A percentile compares a stretch with the other conserved stretches of the same genome.
Evolutionary conservation across 2,797 vertebrate species (phyloP).

Genomic region (Bradypus variegatus): DNA sequence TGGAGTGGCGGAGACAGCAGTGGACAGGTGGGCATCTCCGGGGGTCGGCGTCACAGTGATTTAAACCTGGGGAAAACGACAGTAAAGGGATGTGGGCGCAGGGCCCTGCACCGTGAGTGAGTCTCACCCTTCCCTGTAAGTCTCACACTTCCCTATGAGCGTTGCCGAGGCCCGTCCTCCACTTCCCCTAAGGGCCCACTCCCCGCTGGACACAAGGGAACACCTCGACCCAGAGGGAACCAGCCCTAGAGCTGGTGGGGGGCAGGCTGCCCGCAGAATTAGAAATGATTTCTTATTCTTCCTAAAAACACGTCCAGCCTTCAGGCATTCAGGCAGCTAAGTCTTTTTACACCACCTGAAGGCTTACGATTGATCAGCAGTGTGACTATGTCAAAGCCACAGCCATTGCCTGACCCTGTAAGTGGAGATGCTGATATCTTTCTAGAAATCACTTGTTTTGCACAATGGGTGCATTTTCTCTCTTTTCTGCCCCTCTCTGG

Average conservation of each 20-base stretch:
- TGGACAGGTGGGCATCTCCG: fast-evolving
- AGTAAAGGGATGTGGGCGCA: fast-evolving
- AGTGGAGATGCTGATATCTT: fast-evolving
- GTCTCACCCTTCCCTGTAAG: no score
- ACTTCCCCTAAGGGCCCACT: fast-evolving
- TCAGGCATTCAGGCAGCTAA: not conserved
- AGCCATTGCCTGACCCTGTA: no score
- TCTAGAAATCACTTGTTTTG: not conserved
- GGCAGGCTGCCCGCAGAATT: not conserved
- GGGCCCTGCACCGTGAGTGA: no score
- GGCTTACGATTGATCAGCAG: not conserved
- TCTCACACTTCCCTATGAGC: not conserved
- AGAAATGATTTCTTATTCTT: not conserved
- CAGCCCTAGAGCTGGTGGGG: not conserved
- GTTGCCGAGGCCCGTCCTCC: no score
- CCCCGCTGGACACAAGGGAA: not conserved
- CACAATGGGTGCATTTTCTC: not conserved
- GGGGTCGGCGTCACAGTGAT: not conserved
- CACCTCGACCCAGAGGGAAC: not conserved
- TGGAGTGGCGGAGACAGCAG: not conserved
- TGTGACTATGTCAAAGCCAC: not conserved
- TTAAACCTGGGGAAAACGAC: not conserved
- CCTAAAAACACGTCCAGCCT: not conserved
- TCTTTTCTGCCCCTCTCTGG: not conserved
- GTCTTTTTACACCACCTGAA: not conserved